Percentiles rank a stretch among this genome's conserved stretches.
phyloP scores from a whole-genome alignment of 2,113 vertebrate species.

The Leptodactylus fuscus region DNA sequence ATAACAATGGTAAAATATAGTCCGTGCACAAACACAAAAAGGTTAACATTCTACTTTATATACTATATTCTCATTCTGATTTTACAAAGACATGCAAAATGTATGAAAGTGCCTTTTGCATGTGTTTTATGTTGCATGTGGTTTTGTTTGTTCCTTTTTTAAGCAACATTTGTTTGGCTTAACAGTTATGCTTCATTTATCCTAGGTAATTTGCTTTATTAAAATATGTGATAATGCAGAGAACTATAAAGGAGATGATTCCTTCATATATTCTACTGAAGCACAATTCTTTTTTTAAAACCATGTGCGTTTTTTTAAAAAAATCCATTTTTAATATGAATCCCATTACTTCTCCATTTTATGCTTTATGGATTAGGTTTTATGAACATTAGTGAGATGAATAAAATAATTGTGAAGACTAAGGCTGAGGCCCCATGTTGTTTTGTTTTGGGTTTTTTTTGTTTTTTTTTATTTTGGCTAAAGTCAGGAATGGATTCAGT shows the following conservation, averaged over 20 bases:
- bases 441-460: no score
- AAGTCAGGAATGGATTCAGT: no score
- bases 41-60: background rate
- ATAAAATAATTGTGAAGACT: no score
- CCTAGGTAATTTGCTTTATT: no score
- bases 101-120: background rate
- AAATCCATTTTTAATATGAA: no score
- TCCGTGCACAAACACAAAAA: background rate
- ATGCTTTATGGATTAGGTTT: no score
- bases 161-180: background rate
- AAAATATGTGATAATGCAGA: background rate
- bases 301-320: no score
- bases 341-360: no score
- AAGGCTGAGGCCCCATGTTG: no score
- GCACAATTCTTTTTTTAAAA: background rate
- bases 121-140: background rate
- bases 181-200: background rate
- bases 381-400: no score
- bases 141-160: background rate
- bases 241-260: background rate
- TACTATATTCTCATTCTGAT: background rate
- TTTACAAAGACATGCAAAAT: conserved; percentile 1
- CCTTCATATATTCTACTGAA: background rate
- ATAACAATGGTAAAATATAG: background rate
- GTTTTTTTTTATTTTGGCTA: no score